Percentiles rank a stretch among this genome's conserved stretches.
Conservation (phyloP, 1,140 invertebrate species). For the Anthonomus grandis region DNA sequence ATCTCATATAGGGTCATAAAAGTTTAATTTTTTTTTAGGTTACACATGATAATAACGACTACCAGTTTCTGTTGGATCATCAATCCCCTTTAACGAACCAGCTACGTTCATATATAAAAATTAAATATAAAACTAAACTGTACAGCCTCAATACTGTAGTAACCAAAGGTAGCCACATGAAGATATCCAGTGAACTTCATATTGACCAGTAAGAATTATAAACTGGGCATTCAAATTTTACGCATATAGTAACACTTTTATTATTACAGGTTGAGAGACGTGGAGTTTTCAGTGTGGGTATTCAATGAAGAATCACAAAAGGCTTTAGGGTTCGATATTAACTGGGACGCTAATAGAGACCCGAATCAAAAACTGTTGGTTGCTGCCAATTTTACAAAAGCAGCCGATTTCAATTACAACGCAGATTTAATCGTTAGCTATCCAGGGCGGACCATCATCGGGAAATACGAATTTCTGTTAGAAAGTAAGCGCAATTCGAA, state of each 20-base stretch:
- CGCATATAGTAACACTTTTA: slow-evolving; percentile 8
- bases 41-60: slow-evolving; percentile 59
- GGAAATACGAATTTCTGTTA: slow-evolving; percentile 57
- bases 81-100: slow-evolving; percentile 54
- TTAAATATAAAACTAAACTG: slow-evolving; percentile 61
- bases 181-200: slow-evolving; percentile 60
- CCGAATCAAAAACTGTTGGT: slow-evolving; percentile 64
- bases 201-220: slow-evolving; percentile 62
- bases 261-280: slow-evolving; percentile 62
- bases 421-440: slow-evolving; percentile 64
- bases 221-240: background rate
- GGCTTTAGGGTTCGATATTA: slow-evolving; percentile 64
- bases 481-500: slow-evolving; percentile 51
- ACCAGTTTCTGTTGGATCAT: slow-evolving; percentile 60
- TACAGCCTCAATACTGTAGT: slow-evolving; percentile 56
- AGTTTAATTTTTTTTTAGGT: slow-evolving; percentile 50
- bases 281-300: slow-evolving; percentile 62
- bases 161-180: slow-evolving; percentile 43
- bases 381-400: slow-evolving; percentile 52
- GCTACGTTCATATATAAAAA: slow-evolving; percentile 59
- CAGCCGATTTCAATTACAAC: slow-evolving; percentile 57
- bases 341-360: slow-evolving; percentile 81
- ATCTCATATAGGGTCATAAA: too few relatives aligned
- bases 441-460: slow-evolving; percentile 66
- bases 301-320: slow-evolving; percentile 57